These are phyloP conservation scores for Tetraodon nigroviridis DNA, from an alignment of 2,113 vertebrate species.

Conservation along the genomic window DNA sequence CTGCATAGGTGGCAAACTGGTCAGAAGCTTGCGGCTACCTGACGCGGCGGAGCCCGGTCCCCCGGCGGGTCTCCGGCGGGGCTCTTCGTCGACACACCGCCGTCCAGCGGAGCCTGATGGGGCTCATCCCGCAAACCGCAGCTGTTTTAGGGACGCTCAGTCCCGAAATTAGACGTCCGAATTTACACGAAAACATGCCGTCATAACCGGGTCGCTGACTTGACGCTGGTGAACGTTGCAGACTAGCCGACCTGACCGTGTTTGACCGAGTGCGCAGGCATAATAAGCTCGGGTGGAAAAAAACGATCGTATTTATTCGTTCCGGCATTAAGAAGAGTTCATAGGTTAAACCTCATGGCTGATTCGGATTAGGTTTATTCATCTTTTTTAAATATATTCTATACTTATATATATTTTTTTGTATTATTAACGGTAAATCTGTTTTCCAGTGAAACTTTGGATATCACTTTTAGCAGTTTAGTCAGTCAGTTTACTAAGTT, in stretches of 20 bases:
- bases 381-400: too few species aligned
- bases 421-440: too few species aligned
- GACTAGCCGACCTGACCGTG: not conserved
- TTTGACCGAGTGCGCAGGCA: not conserved
- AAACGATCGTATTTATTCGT: too few species aligned
- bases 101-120: slow-evolving; percentile 42
- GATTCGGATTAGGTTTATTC: too few species aligned
- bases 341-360: too few species aligned
- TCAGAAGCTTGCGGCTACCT: slow-evolving; percentile 11
- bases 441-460: too few species aligned
- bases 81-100: slow-evolving; percentile 39
- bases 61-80: not conserved
- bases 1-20: not conserved
- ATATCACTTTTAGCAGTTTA: too few species aligned
- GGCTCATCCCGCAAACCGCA: not conserved
- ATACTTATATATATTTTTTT: too few species aligned
- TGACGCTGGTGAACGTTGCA: not conserved
- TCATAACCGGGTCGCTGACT: not conserved
- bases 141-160: slow-evolving; percentile 1
- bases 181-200: slow-evolving; percentile 45
- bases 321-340: too few species aligned
- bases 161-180: slow-evolving; percentile 27
- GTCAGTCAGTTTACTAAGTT: too few species aligned
- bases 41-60: not conserved
- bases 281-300: slow-evolving; percentile 50